Conservation (phyloP, 2,113 vertebrate species). For the Pituophis catenifer region DNA sequence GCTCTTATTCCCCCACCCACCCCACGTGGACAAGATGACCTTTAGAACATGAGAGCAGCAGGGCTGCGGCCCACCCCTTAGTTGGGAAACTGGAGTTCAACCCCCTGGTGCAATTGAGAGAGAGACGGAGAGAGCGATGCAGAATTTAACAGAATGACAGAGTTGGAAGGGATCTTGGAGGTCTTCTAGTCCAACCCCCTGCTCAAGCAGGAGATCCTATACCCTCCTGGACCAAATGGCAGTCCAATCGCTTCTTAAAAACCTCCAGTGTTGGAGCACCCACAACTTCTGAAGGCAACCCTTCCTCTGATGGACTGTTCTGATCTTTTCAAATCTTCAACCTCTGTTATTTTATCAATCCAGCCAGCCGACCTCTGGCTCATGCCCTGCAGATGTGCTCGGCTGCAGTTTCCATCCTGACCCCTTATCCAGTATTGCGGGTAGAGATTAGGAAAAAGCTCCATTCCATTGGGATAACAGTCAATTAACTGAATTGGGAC, state of each 20-base stretch:
- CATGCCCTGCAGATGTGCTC: background rate
- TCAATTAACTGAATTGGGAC: background rate
- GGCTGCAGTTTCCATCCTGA: background rate
- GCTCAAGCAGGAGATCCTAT: background rate
- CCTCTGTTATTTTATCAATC: background rate
- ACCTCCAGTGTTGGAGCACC: too few relatives aligned
- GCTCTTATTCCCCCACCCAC: background rate
- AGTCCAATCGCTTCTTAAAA: background rate
- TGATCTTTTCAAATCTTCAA: background rate
- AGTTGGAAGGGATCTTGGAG: background rate
- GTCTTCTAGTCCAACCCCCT: background rate
- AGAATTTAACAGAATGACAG: background rate
- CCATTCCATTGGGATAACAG: background rate
- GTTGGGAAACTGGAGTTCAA: conserved; percentile 1
- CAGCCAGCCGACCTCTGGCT: background rate
- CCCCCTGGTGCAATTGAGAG: background rate
- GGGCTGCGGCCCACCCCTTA: background rate
- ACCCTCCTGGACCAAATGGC: background rate
- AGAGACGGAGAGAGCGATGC: background rate
- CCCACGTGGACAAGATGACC: background rate
- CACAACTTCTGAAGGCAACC: background rate
- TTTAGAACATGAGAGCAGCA: background rate
- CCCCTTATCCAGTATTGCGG: background rate
- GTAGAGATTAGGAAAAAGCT: background rate
- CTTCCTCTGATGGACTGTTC: background rate